Evolutionary conservation across 2,113 vertebrate species (phyloP).

Genomic region (Oceanites oceanicus): DNA sequence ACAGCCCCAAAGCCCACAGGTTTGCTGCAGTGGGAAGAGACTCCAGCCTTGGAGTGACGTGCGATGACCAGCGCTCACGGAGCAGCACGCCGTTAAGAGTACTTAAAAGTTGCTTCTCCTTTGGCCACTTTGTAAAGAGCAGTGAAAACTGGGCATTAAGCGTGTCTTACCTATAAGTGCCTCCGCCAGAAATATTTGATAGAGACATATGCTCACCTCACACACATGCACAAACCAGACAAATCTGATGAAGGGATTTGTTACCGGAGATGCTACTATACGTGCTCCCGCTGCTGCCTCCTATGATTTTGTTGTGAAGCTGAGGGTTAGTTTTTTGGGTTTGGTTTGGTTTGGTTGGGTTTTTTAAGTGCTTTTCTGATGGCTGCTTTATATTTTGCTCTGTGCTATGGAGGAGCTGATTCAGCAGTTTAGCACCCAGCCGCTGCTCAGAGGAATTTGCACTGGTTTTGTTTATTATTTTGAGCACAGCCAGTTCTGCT

Average conservation of each 20-base stretch:
- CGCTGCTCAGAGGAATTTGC: neutral
- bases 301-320: neutral
- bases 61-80: fast-evolving
- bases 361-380: neutral
- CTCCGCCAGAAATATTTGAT: neutral
- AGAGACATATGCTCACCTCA: neutral
- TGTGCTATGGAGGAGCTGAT: neutral
- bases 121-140: fast-evolving
- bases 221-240: neutral
- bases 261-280: neutral
- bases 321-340: neutral
- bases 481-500: neutral
- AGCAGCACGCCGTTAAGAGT: fast-evolving
- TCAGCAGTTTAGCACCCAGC: conserved; percentile 5
- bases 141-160: neutral
- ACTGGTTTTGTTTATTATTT: conserved; percentile 22
- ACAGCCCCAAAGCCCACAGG: neutral
- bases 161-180: neutral
- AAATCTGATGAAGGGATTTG: neutral
- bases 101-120: neutral
- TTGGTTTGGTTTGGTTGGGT: neutral
- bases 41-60: neutral
- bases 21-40: neutral
- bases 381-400: neutral
- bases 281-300: neutral